Percentiles rank a stretch among this genome's conserved stretches.
Evolutionary conservation across 2,113 vertebrate genomes (phyloP).

Genomic region (Lanius ludovicianus): DNA sequence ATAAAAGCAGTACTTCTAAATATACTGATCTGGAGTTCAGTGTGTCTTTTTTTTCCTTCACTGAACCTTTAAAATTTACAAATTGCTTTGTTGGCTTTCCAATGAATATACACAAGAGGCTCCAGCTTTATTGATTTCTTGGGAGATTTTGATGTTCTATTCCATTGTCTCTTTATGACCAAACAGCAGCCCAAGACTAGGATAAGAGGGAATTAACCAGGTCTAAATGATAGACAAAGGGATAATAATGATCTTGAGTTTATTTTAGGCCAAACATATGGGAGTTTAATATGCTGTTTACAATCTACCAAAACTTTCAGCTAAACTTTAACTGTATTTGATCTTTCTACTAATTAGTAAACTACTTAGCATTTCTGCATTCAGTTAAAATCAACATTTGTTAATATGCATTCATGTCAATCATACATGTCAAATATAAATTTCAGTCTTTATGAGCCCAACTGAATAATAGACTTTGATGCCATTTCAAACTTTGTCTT

Average conservation of each 20-base stretch:
- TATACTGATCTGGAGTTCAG: neutral
- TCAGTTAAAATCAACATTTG: neutral
- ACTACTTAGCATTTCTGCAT: neutral
- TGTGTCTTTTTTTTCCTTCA: neutral
- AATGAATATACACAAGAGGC: neutral
- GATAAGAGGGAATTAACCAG: neutral
- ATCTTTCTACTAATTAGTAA: neutral
- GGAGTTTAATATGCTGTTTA: neutral
- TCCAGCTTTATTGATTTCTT: neutral
- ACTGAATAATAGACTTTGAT: neutral
- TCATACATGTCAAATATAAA: neutral
- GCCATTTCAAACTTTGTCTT: neutral
- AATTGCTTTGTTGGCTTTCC: neutral
- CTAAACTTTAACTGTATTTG: neutral
- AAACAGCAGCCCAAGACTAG: neutral
- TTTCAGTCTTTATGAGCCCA: neutral
- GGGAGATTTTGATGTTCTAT: neutral
- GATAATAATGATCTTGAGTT: neutral
- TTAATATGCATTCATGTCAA: neutral
- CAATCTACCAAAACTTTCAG: neutral
- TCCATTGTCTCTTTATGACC: neutral
- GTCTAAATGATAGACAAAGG: neutral
- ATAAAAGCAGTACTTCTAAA: neutral
- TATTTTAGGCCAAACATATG: neutral
- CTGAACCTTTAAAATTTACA: neutral